phyloP scores from a whole-genome alignment of 2,888 invertebrate species.

The Philopedon plagiatum region DNA sequence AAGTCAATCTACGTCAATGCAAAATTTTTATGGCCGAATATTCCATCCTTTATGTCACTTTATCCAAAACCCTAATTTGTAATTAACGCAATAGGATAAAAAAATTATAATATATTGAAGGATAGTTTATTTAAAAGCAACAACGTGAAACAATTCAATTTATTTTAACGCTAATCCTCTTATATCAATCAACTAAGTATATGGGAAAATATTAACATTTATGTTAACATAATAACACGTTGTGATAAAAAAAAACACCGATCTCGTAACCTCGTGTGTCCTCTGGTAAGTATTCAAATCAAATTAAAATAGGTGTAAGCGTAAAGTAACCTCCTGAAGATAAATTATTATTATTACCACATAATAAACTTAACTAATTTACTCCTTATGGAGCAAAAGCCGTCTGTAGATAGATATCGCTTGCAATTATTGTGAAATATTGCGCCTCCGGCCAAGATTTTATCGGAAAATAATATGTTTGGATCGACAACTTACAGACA shows the following conservation, averaged over 20 bases:
- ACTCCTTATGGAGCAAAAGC: slow-evolving; percentile 12
- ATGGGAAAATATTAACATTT: slow-evolving; percentile 19
- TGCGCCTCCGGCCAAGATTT: not conserved
- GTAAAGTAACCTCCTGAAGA: slow-evolving; percentile 8
- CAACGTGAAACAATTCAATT: slow-evolving; percentile 6
- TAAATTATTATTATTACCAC: slow-evolving; percentile 13
- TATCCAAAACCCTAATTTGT: not conserved
- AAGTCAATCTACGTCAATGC: too few relatives aligned
- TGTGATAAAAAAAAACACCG: slow-evolving; percentile 1
- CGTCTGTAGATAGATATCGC: slow-evolving; percentile 1
- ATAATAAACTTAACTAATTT: slow-evolving; percentile 21
- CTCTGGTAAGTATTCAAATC: not conserved
- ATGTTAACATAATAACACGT: slow-evolving; percentile 1
- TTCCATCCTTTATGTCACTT: too few relatives aligned
- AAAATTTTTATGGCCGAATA: too few relatives aligned
- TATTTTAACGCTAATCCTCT: slow-evolving; percentile 6
- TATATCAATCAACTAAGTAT: slow-evolving; percentile 11
- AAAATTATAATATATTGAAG: not conserved
- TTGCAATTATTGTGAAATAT: slow-evolving; percentile 9
- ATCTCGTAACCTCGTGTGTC: not conserved
- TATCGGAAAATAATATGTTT: slow-evolving; percentile 5
- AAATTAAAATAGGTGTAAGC: slow-evolving; percentile 9
- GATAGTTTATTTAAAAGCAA: not conserved
- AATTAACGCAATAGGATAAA: not conserved
- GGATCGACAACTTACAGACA: slow-evolving; percentile 12